Base-by-base conservation (phyloP, 2,888 invertebrate genomes). In the Incurvaria masculella region DNA sequence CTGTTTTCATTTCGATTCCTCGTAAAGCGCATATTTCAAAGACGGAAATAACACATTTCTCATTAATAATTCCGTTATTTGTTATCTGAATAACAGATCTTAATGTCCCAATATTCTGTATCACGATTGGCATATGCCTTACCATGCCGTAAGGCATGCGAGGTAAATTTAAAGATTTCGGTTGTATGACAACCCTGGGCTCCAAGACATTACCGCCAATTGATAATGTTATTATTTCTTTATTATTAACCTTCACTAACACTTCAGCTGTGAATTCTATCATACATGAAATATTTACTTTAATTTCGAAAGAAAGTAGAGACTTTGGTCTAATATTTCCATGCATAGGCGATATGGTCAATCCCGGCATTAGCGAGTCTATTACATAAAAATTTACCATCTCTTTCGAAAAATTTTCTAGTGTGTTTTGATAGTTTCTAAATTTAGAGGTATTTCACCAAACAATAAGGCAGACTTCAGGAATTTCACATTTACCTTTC, bases 391-490 rank as follows among this genome's bases (percentile, higher is more conserved):
- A 82, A 4, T 65, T 56, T 1, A 79, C 78, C 42, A 73, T 65
- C 58, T 81, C 79, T 51, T 81, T 73, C 1, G 83, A 73, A 17
- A 75, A 71, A 60, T 84, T 84, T 56, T 69, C 72, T 27, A 84
- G 57, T 56, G 72, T 72, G 1, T 79, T 55, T 76, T 72, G 21
- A 59, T 51, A 1, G 63, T 61, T 59, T 69, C 67, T 45, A 76
- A 61, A 52, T 79, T 73, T 45, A 78, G 59, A 18, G 73, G 63
- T 48, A 78, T 65, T 47, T 76, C 74, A 63, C 72, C 75, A 47
- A 78, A 73, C 26, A 57, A 21, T 21, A 76, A 60, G 2, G 60
- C 53, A 42, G 59, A 57, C 55, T 72, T 67, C 51, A 73, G 58
- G 60, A 76, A 78, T 51, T 74, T 76, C 46, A 78, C 67, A 23